Evolutionary conservation across 2,113 vertebrate genomes (phyloP), one percentile per base, ranked within the genome.

Genomic region (Hippocampus mohnikei): DNA sequence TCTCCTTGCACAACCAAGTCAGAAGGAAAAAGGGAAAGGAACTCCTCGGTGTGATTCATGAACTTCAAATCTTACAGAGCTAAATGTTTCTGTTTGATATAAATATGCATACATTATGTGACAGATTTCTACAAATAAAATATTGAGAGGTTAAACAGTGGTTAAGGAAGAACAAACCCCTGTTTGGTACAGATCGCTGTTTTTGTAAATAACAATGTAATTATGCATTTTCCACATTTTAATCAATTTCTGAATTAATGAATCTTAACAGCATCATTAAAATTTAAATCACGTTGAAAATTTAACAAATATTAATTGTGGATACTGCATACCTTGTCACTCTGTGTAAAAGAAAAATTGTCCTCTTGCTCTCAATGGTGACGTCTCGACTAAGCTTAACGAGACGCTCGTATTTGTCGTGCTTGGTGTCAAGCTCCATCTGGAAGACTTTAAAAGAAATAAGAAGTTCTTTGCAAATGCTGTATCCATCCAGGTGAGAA

Each of bases 321-420:
- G 1, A 52, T 6, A 8, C 69, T 44, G 42, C 44, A 15, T 77
- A 97, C 97, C 94, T 98, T 72, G 92, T 95, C 70, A 97, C 95
- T 89, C 97, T 93, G 73, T 98, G 97, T 48, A 98, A 90, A 67
- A 99, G 93, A 80, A 99, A 99, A 83, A 98, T 98, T 0, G 93
- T 96, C 82, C 97, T 93, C 88, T 98, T 99, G 92, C 96, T 99
- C 84, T 99, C 97, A 0, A 98, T 98, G 13, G 97, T 99, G 85
- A 98, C 87, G 69, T 99, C 97, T 33, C 97, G 94, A 76, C 96
- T 97, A 77, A 98, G 92, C 88, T 98, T 99, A 53, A 99, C 95
- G 0, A 99, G 94, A 10, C 96, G 92, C 73, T 99, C 97, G 0
- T 98, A 92, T 83, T 96, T 99, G 75, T 99, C 97, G 0, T 99